Base-by-base conservation (phyloP, 2,113 vertebrate species). In the Syngnathus scovelli region DNA sequence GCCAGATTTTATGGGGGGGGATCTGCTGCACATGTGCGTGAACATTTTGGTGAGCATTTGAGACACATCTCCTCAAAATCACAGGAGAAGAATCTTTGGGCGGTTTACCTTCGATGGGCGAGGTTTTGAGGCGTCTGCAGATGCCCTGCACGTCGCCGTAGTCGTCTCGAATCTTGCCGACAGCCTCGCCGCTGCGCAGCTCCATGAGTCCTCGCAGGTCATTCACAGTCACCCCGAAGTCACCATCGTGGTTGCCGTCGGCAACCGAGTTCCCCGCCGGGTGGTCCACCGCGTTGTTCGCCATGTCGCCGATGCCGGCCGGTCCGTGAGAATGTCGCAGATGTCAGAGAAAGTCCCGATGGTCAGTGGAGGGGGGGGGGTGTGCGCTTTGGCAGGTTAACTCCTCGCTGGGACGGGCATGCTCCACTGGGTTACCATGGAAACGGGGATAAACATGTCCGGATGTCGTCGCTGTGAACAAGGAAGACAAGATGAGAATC, bases 191-290 rank as follows among this genome's bases (percentile, higher is more conserved):
- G 0, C 93, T 93, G 59, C 95, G 90, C 73, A 95, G 90, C 79
- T 98, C 95, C 97, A 99, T 99, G 76, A 99, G 89, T 23, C 77
- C 82, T 76, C 93, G 90, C 67, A 99, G 91, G 0, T 99, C 94
- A 80, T 78, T 83, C 70, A 93, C n/a, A 1, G 91, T 88, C 84
- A 93, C 90, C 74, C 95, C 95, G 75, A 98, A 98, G 71, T 98
- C 95, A 61, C 92, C 92, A 1, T 98, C 96, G 66, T 86, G 92
- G 89, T 85, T 91, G 85, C 90, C 90, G 72, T 98, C 95, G 0
- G 88, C 87, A 65, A 93, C 90, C 0, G 94, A 95, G 78, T 95
- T 97, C 67, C 92, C 92, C 0, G 92, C 91, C 76, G 93, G 93
- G 81, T 95, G 94, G 71, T 95, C 94, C 0, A 89, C 90, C 55